phyloP scores from a whole-genome alignment of 92 coral and sea anemone species.

The Epizoanthus rinbou region DNA sequence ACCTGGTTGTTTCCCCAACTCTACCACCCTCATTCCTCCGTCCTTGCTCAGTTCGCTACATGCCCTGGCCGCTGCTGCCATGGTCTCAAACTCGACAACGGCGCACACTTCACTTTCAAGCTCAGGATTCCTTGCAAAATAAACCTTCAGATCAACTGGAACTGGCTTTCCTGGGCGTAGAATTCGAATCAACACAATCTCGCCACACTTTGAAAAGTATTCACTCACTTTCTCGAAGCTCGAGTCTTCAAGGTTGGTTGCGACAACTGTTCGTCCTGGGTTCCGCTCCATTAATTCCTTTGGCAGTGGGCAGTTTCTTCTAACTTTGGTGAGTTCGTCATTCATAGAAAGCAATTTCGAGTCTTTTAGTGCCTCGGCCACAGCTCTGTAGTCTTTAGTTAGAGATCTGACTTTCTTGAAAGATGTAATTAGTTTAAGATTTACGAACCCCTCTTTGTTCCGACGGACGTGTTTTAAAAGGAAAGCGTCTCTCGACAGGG shows the following conservation, averaged over 20 bases:
- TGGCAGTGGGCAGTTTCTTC: conserved; percentile 73
- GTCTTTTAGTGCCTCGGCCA: conserved; percentile 82
- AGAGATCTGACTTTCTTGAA: conserved; percentile 95
- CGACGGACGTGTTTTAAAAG: conserved; percentile 97
- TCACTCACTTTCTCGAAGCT: conserved; percentile 93
- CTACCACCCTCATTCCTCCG: conserved; percentile 91
- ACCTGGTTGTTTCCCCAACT: conserved; percentile 74
- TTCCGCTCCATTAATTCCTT: conserved; percentile 90
- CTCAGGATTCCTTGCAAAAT: conserved; percentile 77
- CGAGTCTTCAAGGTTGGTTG: conserved; percentile 71
- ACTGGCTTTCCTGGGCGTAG: conserved; percentile 88
- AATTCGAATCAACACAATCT: conserved; percentile 90
- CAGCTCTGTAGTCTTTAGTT: conserved; percentile 93
- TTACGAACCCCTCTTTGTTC: conserved; percentile 96
- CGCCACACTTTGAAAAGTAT: conserved; percentile 94
- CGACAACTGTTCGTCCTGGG: conserved; percentile 95
- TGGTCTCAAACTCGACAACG: conserved; percentile 94
- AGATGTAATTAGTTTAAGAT: conserved; percentile 93
- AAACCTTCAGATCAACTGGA: conserved; percentile 83
- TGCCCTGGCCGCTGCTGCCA: conserved; percentile 99
- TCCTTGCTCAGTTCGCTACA: conserved; percentile 89
- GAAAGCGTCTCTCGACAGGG: conserved; percentile 92
- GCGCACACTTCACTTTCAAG: conserved; percentile 84
- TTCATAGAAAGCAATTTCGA: conserved; percentile 81
- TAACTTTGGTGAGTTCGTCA: conserved; percentile 87